Evolutionary conservation across 2,797 vertebrate genomes (phyloP).

Genomic region (Peromyscus nudipes): DNA sequence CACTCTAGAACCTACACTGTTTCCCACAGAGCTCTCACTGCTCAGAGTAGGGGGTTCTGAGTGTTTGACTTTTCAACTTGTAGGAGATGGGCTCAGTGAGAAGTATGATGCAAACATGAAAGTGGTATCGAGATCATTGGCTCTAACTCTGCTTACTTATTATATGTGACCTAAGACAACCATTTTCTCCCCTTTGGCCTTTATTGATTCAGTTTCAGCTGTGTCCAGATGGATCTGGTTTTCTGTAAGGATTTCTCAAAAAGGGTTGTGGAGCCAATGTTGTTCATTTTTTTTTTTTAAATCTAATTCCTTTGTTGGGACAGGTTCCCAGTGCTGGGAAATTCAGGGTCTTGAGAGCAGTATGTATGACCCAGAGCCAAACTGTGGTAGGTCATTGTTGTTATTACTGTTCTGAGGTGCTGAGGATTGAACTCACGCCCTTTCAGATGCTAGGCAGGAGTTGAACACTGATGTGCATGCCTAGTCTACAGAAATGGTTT

Average conservation of each 20-base stretch:
- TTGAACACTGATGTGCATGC: not conserved
- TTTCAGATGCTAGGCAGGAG: no score
- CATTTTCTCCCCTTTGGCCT: not conserved
- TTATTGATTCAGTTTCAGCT: not conserved
- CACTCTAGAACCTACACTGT: not conserved
- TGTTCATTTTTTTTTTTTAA: conserved; percentile 6
- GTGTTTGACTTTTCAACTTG: not conserved
- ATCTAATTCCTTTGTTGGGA: conserved; percentile 19
- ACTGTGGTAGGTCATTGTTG: not conserved
- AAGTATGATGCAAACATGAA: not conserved
- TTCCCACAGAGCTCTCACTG: not conserved
- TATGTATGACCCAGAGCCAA: not conserved
- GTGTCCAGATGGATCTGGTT: not conserved
- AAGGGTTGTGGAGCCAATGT: not conserved
- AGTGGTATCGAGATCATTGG: not conserved
- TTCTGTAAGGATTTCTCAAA: conserved; percentile 58
- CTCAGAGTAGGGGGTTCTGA: not conserved
- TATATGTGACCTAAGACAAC: not conserved
- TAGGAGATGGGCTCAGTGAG: not conserved
- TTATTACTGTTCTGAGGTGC: not conserved
- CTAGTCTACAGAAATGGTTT: not conserved
- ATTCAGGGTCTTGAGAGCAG: not conserved
- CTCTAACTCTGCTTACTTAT: not conserved
- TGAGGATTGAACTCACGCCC: not conserved
- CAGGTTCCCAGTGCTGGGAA: not conserved